Evolutionary conservation across 2,888 invertebrate genomes (phyloP).

Genomic region (Dolomedes plantarius): DNA sequence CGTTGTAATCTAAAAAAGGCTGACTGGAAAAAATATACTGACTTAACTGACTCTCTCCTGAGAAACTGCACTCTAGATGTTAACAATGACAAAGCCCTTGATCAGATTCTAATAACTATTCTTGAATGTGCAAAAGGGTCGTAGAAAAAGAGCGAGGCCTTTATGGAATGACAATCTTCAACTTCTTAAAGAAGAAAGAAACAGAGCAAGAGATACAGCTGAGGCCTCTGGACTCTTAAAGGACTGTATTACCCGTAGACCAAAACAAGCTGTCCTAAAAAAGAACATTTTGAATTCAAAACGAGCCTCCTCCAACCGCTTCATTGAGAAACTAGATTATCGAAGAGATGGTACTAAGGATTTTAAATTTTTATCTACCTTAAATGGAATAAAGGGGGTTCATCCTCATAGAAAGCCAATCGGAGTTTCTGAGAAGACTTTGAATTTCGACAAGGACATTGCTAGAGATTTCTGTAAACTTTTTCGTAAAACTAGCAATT

Average conservation of each 20-base stretch:
- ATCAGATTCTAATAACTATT: background rate
- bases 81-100: background rate
- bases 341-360: background rate
- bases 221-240: background rate
- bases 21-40: conserved; percentile 11
- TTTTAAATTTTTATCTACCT: no score
- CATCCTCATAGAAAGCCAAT: background rate
- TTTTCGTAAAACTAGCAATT: background rate
- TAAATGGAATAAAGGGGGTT: background rate
- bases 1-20: conserved; percentile 2
- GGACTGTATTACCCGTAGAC: background rate
- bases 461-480: background rate
- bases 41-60: background rate
- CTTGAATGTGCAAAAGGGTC: background rate
- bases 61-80: background rate
- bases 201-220: no score
- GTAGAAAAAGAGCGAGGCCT: background rate
- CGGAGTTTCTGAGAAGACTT: background rate
- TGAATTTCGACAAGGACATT: background rate
- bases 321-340: background rate
- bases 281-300: background rate
- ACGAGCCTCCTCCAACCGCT: background rate
- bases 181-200: no score
- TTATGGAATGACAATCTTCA: background rate
- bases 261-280: background rate